Percentiles rank a stretch among this genome's conserved stretches.
Evolutionary conservation across 2,888 invertebrate species (phyloP).

Genomic region (Drosophila peninsularis): DNA sequence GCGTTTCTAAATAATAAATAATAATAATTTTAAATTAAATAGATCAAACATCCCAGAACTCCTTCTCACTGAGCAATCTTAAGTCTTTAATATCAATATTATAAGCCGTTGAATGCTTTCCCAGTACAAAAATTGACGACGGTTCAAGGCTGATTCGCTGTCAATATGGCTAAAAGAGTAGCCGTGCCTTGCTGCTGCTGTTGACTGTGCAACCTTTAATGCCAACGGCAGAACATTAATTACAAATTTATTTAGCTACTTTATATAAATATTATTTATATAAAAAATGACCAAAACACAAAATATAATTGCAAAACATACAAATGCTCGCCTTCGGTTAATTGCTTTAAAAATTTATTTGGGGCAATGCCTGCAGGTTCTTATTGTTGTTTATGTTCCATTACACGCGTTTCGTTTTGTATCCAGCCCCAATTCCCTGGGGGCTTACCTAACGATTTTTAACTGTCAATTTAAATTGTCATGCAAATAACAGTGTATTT

Average conservation of each 20-base stretch:
- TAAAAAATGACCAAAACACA: neutral
- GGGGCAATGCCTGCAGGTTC: constrained; percentile 20
- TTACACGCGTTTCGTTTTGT: constrained; percentile 32
- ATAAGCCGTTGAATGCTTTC: neutral
- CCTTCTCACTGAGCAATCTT: too few species aligned
- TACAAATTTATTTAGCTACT: neutral
- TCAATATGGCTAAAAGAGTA: constrained; percentile 17
- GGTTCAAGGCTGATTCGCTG: neutral
- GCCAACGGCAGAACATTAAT: constrained; percentile 2
- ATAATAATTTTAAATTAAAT: too few species aligned
- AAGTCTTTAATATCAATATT: neutral
- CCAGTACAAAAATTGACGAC: neutral
- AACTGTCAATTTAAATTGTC: constrained; percentile 32
- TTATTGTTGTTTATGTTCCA: constrained; percentile 54
- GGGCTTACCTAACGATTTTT: constrained; percentile 10
- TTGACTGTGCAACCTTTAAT: constrained; percentile 23
- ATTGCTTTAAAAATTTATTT: constrained; percentile 6
- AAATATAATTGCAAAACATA: constrained; percentile 4
- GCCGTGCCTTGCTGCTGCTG: constrained; percentile 18
- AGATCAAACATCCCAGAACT: too few species aligned
- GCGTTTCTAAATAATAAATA: too few species aligned
- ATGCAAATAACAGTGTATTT: neutral
- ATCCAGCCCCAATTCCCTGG: constrained; percentile 18
- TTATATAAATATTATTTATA: neutral
- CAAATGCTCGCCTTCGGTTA: constrained; percentile 11